A percentile compares a stretch with the other conserved stretches of the same genome.
phyloP scores from a whole-genome alignment of 2,888 invertebrate species.

The Tridacna crocea region DNA sequence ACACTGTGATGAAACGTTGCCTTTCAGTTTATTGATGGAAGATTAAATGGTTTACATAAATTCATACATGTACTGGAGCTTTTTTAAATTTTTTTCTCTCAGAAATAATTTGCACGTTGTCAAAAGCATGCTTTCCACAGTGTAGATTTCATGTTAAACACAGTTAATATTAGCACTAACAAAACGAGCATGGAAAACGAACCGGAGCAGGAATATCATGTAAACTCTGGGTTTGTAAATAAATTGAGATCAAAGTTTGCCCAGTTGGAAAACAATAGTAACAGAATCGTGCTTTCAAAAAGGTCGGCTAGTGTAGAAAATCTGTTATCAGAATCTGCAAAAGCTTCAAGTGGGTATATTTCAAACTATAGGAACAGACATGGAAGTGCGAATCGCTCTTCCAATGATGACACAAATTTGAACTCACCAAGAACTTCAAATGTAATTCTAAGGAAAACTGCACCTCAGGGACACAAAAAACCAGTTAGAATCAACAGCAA shows the following conservation, averaged over 20 bases:
- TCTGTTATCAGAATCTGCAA: conserved; percentile 52
- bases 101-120: too few relatives aligned
- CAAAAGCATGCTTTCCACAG: too few relatives aligned
- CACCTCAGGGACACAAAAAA: conserved; percentile 29
- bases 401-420: conserved; percentile 38
- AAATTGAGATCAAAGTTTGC: conserved; percentile 77
- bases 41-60: too few relatives aligned
- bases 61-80: too few relatives aligned
- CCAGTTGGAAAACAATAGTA: conserved; percentile 52
- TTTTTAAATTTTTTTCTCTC: too few relatives aligned
- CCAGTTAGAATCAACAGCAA: conserved; percentile 27
- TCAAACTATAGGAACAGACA: not conserved
- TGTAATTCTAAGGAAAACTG: conserved; percentile 43
- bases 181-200: conserved; percentile 37
- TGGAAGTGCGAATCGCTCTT: conserved; percentile 19
- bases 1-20: too few relatives aligned
- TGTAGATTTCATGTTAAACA: too few relatives aligned
- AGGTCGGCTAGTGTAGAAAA: conserved; percentile 76
- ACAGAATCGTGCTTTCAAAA: conserved; percentile 56
- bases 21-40: too few relatives aligned
- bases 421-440: conserved; percentile 12
- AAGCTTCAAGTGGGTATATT: conserved; percentile 4
- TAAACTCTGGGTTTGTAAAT: conserved; percentile 81
- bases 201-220: conserved; percentile 75
- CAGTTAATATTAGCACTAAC: not conserved